Evolutionary conservation across 2,113 vertebrate species (phyloP).

Genomic region (Ophthalmolycus amberensis): DNA sequence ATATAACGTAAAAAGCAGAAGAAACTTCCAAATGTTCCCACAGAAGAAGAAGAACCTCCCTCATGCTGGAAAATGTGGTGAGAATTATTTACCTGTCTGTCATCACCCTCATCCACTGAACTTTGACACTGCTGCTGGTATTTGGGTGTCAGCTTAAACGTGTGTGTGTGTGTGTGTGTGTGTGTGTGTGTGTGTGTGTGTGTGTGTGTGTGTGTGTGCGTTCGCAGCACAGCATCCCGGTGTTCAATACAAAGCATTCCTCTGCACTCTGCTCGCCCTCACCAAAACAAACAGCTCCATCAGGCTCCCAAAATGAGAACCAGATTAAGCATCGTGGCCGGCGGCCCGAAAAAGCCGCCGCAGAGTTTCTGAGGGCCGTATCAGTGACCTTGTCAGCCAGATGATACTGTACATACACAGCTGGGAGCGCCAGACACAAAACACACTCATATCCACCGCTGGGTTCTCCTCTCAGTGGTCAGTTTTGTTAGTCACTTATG

Average conservation of each 20-base stretch:
- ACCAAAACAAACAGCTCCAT: conserved; percentile 79
- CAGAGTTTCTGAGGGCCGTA: conserved; percentile 62
- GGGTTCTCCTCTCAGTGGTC: conserved; percentile 52
- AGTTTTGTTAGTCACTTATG: conserved; percentile 26
- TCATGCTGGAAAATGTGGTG: conserved; percentile 21
- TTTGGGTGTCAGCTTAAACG: conserved; percentile 56
- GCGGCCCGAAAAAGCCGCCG: conserved; percentile 56
- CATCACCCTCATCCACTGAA: conserved; percentile 34
- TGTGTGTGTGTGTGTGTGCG: conserved; percentile 31
- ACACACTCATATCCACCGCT: conserved; percentile 64
- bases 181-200: conserved; percentile 31
- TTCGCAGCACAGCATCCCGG: conserved; percentile 41
- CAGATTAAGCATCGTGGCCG: conserved; percentile 69
- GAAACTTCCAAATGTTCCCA: not conserved
- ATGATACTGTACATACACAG: conserved; percentile 69
- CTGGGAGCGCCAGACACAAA: conserved; percentile 53
- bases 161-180: conserved; percentile 16
- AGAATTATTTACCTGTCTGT: conserved; percentile 20
- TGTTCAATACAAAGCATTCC: conserved; percentile 74
- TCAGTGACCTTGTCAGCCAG: conserved; percentile 73
- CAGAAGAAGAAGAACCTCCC: not conserved
- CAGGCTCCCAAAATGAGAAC: conserved; percentile 74
- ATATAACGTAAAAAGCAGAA: not conserved
- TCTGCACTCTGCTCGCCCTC: conserved; percentile 65
- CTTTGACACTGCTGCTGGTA: conserved; percentile 46